Conservation (phyloP, 2,888 invertebrate genomes). For the Yponomeuta sedellus region DNA sequence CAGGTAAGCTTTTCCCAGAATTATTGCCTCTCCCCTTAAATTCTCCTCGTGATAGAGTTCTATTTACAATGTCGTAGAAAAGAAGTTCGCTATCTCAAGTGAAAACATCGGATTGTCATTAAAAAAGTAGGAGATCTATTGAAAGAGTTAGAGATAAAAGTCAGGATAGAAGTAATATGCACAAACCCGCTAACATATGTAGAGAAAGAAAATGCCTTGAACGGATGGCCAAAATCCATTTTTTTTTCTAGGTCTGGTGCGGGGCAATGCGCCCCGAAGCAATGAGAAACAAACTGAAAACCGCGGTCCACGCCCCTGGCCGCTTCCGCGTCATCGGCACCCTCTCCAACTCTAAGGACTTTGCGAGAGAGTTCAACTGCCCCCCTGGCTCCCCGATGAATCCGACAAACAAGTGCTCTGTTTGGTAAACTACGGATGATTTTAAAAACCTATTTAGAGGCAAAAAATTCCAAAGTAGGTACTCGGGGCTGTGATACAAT, state of each 20-base stretch:
- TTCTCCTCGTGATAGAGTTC: too few relatives aligned
- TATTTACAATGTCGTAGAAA: too few relatives aligned
- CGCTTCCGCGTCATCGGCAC: slow-evolving; percentile 88
- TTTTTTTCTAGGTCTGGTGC: slow-evolving; percentile 81
- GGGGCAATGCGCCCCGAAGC: slow-evolving; percentile 89
- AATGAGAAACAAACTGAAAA: slow-evolving; percentile 85
- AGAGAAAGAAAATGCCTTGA: background rate
- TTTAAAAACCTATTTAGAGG: too few relatives aligned
- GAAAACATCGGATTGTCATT: too few relatives aligned
- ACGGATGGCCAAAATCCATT: background rate
- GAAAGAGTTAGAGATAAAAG: too few relatives aligned
- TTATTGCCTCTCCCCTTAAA: background rate
- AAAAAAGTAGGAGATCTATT: too few relatives aligned
- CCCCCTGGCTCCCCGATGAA: slow-evolving; percentile 86
- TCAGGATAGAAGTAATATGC: too few relatives aligned
- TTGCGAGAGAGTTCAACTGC: slow-evolving; percentile 83
- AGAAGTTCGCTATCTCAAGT: too few relatives aligned
- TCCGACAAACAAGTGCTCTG: slow-evolving; percentile 84
- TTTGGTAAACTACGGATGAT: slow-evolving; percentile 74
- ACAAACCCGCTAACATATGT: background rate
- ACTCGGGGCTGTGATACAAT: too few relatives aligned
- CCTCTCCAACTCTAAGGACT: slow-evolving; percentile 85
- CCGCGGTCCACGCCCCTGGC: slow-evolving; percentile 90
- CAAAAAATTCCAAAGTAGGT: too few relatives aligned
- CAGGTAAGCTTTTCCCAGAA: slow-evolving; percentile 59